A percentile compares a stretch with the other conserved stretches of the same genome.
These are phyloP conservation scores for Bombus polaris DNA, from an alignment of 1,140 invertebrate genomes.

Conservation along the genomic window DNA sequence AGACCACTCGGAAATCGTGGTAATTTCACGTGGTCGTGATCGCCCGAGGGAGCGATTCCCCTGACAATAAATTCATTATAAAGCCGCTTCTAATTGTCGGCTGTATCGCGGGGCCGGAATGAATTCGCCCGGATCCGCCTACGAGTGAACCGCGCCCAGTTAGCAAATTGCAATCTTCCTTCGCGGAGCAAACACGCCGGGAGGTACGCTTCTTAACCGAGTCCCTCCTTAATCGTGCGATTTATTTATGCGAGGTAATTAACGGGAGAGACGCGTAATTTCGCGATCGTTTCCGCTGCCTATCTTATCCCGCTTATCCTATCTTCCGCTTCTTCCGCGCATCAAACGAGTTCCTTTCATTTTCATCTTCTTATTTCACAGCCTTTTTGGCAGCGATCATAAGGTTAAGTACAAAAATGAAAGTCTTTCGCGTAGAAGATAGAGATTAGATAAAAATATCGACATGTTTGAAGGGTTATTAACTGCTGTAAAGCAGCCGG, in stretches of 20 bases:
- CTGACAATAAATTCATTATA: conserved; percentile 58
- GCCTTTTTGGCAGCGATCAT: neutral
- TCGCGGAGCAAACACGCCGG: conserved; percentile 59
- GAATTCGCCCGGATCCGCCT: conserved; percentile 60
- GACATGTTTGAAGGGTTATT: neutral
- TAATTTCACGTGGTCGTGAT: conserved; percentile 41
- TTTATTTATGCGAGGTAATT: conserved; percentile 66
- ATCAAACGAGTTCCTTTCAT: too few relatives aligned
- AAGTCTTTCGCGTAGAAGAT: neutral
- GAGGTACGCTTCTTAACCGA: conserved; percentile 54
- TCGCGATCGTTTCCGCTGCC: conserved; percentile 17
- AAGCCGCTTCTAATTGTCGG: conserved; percentile 56
- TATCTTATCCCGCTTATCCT: too few relatives aligned
- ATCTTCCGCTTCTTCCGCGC: neutral
- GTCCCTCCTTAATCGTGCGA: conserved; percentile 56
- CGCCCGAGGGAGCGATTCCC: neutral
- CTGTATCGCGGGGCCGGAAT: conserved; percentile 52
- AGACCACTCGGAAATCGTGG: conserved; percentile 15
- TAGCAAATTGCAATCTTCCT: conserved; percentile 66
- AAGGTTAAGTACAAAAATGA: neutral
- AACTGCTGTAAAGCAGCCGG: too few relatives aligned
- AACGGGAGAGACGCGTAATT: conserved; percentile 46
- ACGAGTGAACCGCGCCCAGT: conserved; percentile 54
- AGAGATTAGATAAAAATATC: neutral
- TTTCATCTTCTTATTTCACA: neutral